These are phyloP conservation scores for Xiphophorus hellerii DNA, from an alignment of 2,113 vertebrate genomes.

Conservation along the genomic window DNA sequence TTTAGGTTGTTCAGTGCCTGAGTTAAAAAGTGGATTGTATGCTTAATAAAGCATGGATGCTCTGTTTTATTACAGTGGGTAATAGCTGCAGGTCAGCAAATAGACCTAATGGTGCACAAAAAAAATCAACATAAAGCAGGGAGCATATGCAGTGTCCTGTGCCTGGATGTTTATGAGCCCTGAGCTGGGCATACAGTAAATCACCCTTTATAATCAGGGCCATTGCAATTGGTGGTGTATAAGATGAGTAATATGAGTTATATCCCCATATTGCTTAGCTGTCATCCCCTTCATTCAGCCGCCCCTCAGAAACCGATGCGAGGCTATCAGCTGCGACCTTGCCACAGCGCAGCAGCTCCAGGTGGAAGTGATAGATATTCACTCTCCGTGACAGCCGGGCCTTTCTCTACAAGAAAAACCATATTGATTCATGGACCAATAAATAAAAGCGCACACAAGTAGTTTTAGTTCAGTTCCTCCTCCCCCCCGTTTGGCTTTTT, in stretches of 20 bases:
- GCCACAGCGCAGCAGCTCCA: slow-evolving; percentile 62
- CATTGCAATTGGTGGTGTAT: slow-evolving; percentile 66
- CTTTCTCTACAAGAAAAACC: slow-evolving; percentile 77
- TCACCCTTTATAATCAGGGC: slow-evolving; percentile 78
- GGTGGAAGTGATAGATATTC: slow-evolving; percentile 82
- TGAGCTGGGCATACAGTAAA: slow-evolving; percentile 62
- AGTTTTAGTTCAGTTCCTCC: slow-evolving; percentile 60
- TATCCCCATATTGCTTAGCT: slow-evolving; percentile 65
- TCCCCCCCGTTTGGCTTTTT: slow-evolving; percentile 39
- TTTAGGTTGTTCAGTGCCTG: slow-evolving; percentile 47
- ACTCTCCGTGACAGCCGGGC: slow-evolving; percentile 58
- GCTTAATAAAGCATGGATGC: slow-evolving; percentile 61
- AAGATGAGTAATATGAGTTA: slow-evolving; percentile 78
- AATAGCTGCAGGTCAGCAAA: slow-evolving; percentile 75
- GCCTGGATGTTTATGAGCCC: slow-evolving; percentile 73
- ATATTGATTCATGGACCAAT: slow-evolving; percentile 82
- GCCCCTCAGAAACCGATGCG: slow-evolving; percentile 44
- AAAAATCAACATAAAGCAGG: slow-evolving; percentile 74
- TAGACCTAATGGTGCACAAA: slow-evolving; percentile 74
- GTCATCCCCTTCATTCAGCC: slow-evolving; percentile 69
- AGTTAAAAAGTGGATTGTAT: slow-evolving; percentile 53
- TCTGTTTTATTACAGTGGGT: slow-evolving; percentile 53
- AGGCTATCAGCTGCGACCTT: slow-evolving; percentile 77
- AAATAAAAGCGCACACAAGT: slow-evolving; percentile 79
- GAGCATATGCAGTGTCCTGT: slow-evolving; percentile 68